Conservation (phyloP, 2,113 vertebrate genomes). For the Mola mola region DNA sequence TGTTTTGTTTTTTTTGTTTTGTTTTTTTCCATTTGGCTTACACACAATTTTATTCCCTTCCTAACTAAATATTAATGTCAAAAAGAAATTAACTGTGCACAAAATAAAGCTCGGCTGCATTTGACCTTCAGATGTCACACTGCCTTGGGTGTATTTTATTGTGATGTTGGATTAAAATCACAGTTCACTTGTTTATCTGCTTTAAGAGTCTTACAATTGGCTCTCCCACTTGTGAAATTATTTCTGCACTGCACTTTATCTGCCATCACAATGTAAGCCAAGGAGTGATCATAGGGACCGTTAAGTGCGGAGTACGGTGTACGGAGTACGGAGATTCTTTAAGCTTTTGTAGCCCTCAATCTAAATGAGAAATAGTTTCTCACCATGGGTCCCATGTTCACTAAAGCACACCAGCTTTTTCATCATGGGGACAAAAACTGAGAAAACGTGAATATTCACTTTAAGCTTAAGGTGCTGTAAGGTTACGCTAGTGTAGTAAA, state of each 20-base stretch:
- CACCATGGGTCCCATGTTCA: conserved; percentile 46
- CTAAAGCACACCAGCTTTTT: conserved; percentile 56
- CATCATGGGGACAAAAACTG: conserved; percentile 40
- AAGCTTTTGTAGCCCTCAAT: conserved; percentile 39
- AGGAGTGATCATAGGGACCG: conserved; percentile 59
- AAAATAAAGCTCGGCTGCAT: background rate
- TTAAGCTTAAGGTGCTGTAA: conserved; percentile 19
- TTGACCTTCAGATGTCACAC: conserved; percentile 16
- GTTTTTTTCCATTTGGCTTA: too few relatives aligned
- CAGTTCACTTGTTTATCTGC: background rate
- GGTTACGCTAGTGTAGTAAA: conserved; percentile 11
- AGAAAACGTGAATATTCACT: conserved; percentile 34
- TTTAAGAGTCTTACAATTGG: too few relatives aligned
- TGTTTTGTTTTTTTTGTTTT: too few relatives aligned
- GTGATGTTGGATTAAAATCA: conserved; percentile 4
- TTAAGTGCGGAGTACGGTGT: conserved; percentile 49
- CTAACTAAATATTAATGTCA: too few relatives aligned
- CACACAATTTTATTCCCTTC: too few relatives aligned
- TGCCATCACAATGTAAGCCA: conserved; percentile 51
- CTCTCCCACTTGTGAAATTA: conserved; percentile 52
- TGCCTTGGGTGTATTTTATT: conserved; percentile 11
- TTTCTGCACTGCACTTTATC: conserved; percentile 38
- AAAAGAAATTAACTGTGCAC: too few relatives aligned
- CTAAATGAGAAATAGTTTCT: conserved; percentile 60
- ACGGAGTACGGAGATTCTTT: conserved; percentile 50